phyloP scores from a whole-genome alignment of 2,113 vertebrate genomes.

The Euleptes europaea region DNA sequence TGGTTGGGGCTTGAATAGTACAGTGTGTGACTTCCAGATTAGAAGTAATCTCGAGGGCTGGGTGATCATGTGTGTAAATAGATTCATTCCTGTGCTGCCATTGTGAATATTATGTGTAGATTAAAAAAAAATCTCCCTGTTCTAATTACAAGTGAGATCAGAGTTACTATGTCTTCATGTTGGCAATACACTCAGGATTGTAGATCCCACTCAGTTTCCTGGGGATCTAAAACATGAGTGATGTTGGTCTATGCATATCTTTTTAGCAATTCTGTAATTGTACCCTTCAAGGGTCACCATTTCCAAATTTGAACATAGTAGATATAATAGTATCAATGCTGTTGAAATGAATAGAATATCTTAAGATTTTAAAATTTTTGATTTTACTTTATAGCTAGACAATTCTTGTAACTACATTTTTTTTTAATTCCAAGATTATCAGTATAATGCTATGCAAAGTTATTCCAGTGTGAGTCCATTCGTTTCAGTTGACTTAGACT shows the following conservation, averaged over 20 bases:
- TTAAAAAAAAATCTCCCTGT: background rate
- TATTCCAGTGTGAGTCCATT: no score
- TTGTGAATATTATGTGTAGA: background rate
- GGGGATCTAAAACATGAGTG: background rate
- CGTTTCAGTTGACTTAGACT: no score
- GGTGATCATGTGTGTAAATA: background rate
- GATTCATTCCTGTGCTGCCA: constrained; percentile 5
- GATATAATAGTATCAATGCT: background rate
- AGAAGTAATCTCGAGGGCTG: constrained; percentile 18
- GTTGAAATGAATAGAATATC: background rate
- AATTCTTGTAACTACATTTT: no score
- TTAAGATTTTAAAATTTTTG: background rate
- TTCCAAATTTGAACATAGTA: background rate
- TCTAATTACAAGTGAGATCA: background rate
- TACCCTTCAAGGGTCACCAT: background rate
- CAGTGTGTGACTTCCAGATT: constrained; percentile 11
- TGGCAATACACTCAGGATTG: background rate
- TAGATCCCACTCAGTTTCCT: background rate
- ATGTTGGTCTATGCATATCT: no score
- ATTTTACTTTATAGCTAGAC: no score
- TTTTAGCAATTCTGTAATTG: background rate
- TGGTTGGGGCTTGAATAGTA: constrained; percentile 30
- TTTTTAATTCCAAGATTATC: background rate
- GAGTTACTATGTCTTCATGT: background rate
- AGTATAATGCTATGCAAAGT: no score